phyloP scores from a whole-genome alignment of 2,797 vertebrate genomes.

The Xerus rutilus region DNA sequence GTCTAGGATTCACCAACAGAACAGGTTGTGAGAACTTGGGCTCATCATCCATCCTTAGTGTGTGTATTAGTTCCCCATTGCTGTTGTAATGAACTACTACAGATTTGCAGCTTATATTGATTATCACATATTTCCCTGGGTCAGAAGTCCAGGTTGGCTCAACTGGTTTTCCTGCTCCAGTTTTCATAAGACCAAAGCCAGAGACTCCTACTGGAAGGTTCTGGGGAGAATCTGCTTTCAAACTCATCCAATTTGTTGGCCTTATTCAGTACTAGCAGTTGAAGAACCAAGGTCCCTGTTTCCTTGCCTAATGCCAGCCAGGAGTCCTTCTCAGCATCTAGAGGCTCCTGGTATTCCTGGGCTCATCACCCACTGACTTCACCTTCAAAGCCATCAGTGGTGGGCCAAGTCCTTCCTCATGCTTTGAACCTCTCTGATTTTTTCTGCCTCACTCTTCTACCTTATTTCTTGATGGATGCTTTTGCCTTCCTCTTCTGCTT shows the following conservation, averaged over 20 bases:
- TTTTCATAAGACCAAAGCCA: background rate
- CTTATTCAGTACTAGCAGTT: background rate
- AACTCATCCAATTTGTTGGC: background rate
- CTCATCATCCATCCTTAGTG: background rate
- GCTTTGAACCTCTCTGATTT: background rate
- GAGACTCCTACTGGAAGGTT: background rate
- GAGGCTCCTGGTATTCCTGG: background rate
- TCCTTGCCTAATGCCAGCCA: background rate
- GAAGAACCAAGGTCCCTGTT: background rate
- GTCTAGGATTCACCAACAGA: background rate
- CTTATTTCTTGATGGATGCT: background rate
- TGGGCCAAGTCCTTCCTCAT: background rate
- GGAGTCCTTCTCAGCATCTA: background rate
- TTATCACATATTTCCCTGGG: background rate
- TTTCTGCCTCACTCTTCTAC: conserved; percentile 35
- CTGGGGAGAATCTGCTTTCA: conserved; percentile 37
- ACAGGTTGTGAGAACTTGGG: background rate
- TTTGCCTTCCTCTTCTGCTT: conserved; percentile 35
- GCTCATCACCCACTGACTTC: background rate
- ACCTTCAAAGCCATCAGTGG: background rate
- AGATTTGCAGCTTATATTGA: background rate
- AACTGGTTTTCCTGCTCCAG: background rate
- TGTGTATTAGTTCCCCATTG: background rate
- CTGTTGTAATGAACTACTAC: background rate
- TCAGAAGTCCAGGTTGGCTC: background rate